Evolutionary conservation across 2,113 vertebrate species (phyloP).

Genomic region (Sorex fumeus): DNA sequence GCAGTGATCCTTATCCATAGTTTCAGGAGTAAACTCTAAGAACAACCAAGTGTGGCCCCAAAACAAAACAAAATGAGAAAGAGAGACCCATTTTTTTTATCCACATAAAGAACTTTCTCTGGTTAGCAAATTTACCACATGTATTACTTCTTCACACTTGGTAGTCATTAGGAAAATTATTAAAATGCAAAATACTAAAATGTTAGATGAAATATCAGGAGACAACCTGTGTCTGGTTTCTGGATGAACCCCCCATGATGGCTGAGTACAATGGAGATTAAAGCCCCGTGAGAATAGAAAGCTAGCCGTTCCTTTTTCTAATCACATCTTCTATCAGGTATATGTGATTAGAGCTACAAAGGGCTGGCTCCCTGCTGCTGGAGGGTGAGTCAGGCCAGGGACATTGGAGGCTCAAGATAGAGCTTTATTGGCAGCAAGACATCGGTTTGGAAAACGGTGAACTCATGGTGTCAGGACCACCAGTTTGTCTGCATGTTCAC

Average conservation of each 20-base stretch:
- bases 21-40: no score
- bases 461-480: no score
- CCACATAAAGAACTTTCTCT: neutral
- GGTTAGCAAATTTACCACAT: neutral
- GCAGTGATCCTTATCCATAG: no score
- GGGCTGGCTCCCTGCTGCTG: no score
- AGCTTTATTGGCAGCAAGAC: no score
- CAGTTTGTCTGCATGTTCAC: no score
- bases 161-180: neutral
- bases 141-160: neutral
- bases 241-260: no score
- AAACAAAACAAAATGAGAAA: no score
- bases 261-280: neutral
- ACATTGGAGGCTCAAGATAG: no score
- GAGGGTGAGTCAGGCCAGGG: no score
- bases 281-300: neutral
- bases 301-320: neutral
- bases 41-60: no score
- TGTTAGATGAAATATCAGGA: neutral
- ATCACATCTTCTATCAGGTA: accelerated
- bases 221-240: neutral
- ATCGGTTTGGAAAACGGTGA: no score
- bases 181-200: neutral
- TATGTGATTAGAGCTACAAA: neutral
- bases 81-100: neutral